These are phyloP conservation scores for Pangasianodon gigas DNA, from an alignment of 2,113 vertebrate species.

Conservation along the genomic window DNA sequence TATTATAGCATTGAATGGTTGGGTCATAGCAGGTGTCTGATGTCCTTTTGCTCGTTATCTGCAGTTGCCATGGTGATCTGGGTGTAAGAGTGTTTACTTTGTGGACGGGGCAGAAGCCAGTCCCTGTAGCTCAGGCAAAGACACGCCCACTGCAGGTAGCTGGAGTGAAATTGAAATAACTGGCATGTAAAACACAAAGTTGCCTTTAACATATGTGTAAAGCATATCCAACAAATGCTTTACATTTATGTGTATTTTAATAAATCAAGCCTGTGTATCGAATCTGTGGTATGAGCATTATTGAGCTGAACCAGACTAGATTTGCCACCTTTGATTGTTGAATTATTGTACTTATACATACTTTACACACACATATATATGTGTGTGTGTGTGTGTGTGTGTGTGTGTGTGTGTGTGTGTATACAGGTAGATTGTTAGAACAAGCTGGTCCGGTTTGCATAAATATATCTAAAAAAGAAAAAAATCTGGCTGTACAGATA, in stretches of 20 bases:
- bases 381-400: background rate
- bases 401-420: no score
- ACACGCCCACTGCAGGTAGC: conserved; percentile 12
- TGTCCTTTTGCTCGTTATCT: conserved; percentile 51
- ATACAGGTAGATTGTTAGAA: background rate
- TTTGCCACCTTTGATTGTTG: background rate
- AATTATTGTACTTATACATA: background rate
- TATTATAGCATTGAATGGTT: conserved; percentile 27
- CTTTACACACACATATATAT: background rate
- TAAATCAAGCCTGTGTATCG: background rate
- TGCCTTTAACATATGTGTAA: background rate
- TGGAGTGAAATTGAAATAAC: background rate
- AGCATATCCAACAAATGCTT: background rate
- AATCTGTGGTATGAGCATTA: background rate
- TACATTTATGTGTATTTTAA: background rate
- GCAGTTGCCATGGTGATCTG: conserved; percentile 35
- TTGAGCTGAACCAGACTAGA: no score
- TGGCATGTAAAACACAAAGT: background rate
- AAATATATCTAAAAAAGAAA: background rate
- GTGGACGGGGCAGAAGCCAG: conserved; percentile 26
- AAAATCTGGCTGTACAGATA: background rate
- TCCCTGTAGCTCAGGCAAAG: background rate
- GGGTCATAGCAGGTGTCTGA: conserved; percentile 35
- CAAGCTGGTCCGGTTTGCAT: background rate
- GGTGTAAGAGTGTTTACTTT: conserved; percentile 45